These are phyloP conservation scores for Aculops lycopersici DNA, from an alignment of 1,140 invertebrate species.

Conservation along the genomic window DNA sequence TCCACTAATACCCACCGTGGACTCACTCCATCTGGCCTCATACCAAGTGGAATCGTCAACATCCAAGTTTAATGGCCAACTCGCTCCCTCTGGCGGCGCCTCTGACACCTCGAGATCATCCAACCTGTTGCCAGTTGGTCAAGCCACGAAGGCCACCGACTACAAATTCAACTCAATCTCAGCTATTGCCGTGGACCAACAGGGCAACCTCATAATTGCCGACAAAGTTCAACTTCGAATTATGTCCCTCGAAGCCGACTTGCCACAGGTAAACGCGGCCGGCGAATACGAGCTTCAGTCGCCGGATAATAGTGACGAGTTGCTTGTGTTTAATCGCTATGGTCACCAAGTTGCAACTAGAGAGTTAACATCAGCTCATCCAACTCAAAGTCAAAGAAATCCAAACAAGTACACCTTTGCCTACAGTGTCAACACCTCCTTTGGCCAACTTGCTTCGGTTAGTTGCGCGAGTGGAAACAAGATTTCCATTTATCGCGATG, in stretches of 20 bases:
- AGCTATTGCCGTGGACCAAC: no score
- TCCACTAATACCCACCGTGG: slow-evolving; percentile 65
- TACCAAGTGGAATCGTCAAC: slow-evolving; percentile 63
- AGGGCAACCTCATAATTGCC: neutral
- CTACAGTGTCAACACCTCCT: slow-evolving; percentile 82
- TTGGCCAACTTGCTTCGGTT: slow-evolving; percentile 64
- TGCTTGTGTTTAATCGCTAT: slow-evolving; percentile 59
- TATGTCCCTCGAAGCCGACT: slow-evolving; percentile 51
- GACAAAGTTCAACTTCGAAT: slow-evolving; percentile 33
- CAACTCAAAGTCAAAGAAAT: no score
- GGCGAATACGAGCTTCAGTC: slow-evolving; percentile 62
- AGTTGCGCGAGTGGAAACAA: slow-evolving; percentile 72
- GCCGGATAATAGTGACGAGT: slow-evolving; percentile 43
- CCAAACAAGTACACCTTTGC: slow-evolving; percentile 70
- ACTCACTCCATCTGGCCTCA: slow-evolving; percentile 55
- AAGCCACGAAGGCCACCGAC: no score
- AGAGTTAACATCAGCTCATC: slow-evolving; percentile 59
- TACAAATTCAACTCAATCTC: no score
- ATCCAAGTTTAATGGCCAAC: slow-evolving; percentile 62
- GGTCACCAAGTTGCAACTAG: slow-evolving; percentile 75
- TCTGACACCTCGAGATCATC: no score
- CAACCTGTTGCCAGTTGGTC: no score
- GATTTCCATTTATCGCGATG: slow-evolving; percentile 58
- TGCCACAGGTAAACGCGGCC: slow-evolving; percentile 53
- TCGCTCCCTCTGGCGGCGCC: slow-evolving; percentile 76